Evolutionary conservation across 2,888 invertebrate species (phyloP).

Genomic region (Ichneumoninae sp.): DNA sequence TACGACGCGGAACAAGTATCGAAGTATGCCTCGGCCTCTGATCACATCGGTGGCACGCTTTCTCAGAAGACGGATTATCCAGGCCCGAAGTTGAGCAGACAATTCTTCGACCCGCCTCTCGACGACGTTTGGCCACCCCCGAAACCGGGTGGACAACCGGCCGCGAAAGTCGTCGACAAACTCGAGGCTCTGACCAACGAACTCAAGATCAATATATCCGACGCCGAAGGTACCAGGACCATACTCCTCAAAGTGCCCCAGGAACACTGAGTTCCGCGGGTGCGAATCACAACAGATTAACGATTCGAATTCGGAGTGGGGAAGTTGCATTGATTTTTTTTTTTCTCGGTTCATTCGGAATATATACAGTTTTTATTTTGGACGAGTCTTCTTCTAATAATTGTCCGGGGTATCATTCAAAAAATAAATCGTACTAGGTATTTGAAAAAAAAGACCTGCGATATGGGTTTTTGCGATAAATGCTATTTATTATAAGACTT

Average conservation of each 20-base stretch:
- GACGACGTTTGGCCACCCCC: slow-evolving; percentile 88
- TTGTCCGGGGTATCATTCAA: too few relatives aligned
- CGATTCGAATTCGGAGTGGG: slow-evolving; percentile 36
- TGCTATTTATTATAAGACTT: too few relatives aligned
- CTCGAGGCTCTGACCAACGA: slow-evolving; percentile 80
- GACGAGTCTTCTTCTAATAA: neutral
- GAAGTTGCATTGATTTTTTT: slow-evolving; percentile 27
- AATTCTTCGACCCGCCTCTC: slow-evolving; percentile 87
- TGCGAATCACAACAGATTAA: slow-evolving; percentile 32
- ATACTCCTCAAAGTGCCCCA: slow-evolving; percentile 81
- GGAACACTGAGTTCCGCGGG: slow-evolving; percentile 72
- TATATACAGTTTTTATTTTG: neutral
- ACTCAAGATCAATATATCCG: slow-evolving; percentile 82
- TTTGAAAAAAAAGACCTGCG: too few relatives aligned
- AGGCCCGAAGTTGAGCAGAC: slow-evolving; percentile 67
- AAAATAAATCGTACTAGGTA: too few relatives aligned
- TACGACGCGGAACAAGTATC: slow-evolving; percentile 74
- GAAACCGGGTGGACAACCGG: slow-evolving; percentile 76
- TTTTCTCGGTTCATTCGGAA: neutral
- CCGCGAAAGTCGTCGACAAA: slow-evolving; percentile 75
- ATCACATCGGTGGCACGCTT: slow-evolving; percentile 76
- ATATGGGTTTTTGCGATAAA: too few relatives aligned
- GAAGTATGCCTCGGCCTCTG: slow-evolving; percentile 71
- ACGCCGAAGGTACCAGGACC: slow-evolving; percentile 80
- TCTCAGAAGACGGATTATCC: slow-evolving; percentile 65